phyloP scores from a whole-genome alignment of 2,888 invertebrate genomes.

The Pachycephus smyrnensis region DNA sequence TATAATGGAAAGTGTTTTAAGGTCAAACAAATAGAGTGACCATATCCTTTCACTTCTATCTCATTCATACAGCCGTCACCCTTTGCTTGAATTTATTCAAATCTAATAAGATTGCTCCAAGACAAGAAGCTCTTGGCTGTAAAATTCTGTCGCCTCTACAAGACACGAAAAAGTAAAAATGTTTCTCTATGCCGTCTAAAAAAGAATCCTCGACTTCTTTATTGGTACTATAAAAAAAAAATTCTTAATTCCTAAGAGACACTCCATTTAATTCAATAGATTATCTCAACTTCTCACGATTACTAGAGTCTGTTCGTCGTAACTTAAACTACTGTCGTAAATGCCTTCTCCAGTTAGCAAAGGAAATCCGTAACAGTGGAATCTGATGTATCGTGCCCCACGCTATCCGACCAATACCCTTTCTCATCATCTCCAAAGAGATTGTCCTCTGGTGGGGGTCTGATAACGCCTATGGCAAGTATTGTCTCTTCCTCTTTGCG shows the following conservation, averaged over 20 bases:
- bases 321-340: neutral
- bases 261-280: neutral
- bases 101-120: neutral
- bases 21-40: neutral
- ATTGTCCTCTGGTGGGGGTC: neutral
- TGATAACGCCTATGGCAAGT: neutral
- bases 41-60: neutral
- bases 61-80: too few species aligned
- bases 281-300: neutral
- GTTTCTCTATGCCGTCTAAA: too few species aligned
- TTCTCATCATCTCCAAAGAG: neutral
- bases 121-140: neutral
- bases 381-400: neutral
- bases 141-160: neutral
- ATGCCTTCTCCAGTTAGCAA: neutral
- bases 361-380: neutral
- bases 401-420: neutral
- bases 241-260: neutral
- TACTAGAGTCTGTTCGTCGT: neutral
- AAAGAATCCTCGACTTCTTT: too few species aligned
- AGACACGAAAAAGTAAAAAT: too few species aligned
- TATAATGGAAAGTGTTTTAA: neutral
- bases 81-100: neutral
- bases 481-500: neutral
- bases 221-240: too few species aligned